Base-by-base conservation (phyloP, 2,888 invertebrate species). In the Alloplasta piceator region DNA sequence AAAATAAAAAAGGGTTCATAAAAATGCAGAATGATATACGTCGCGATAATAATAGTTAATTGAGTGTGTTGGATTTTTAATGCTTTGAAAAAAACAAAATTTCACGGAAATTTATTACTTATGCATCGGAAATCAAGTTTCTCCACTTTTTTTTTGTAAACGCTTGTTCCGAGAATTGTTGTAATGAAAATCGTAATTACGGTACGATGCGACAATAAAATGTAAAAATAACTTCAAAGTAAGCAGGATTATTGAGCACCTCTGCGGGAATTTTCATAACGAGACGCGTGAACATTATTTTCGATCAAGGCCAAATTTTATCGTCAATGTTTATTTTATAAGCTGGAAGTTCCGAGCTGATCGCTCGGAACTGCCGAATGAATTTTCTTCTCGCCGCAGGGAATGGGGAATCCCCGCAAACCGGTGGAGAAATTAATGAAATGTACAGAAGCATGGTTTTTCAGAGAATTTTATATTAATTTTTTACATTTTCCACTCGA, bases 251-350 rank as follows among this genome's bases (percentile, higher is more conserved):
- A 14, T 1, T n/a, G 14, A 50, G 46, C n/a, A 46, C 4, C 26
- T n/a, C 9, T 26, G 46, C 7, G 46, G 48, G 63, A 36, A 26
- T 14, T 14, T 9, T 39, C 60, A n/a, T n/a, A n/a, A n/a, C n/a
- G n/a, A 7, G 41, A 60, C 16, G 12, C 5, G 50, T 50, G 6
- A n/a, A n/a, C 50, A 50, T 6, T 6, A 50, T 6, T 50, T 50
- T 50, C 50, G 14, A 12, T 12, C 41, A 60, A 12, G 50, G 66
- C 6, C 16, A 9, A 26, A 38, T 66, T 50, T 66, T 66, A 66
- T 66, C 50, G 66, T 5, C 50, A 39, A 66, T 12, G 66, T 12
- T 12, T 26, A 66, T 66, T 66, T 66, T 66, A 26, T 12, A 66
- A 9, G n/a, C 63, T 48, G 66, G 10, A 39, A 50, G n/a, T 9